A percentile compares a stretch with the other conserved stretches of the same genome.
These are phyloP conservation scores for Polietes domitor DNA, from an alignment of 2,888 invertebrate species.

Conservation along the genomic window DNA sequence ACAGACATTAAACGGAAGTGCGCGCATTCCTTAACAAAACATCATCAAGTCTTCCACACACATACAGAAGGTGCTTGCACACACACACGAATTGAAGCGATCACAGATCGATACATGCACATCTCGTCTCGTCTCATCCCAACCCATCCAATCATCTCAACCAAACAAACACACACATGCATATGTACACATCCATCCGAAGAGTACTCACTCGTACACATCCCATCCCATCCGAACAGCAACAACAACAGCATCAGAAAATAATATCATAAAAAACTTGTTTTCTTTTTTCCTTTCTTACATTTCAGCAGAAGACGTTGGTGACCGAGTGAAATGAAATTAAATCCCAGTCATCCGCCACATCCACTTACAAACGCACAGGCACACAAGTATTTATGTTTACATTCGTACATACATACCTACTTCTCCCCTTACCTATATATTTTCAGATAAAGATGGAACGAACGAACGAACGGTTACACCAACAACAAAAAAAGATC, in stretches of 20 bases:
- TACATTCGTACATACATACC: conserved; percentile 24
- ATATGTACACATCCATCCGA: background rate
- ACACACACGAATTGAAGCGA: background rate
- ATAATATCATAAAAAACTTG: conserved; percentile 60
- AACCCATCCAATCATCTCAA: conserved; percentile 14
- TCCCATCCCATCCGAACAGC: conserved; percentile 48
- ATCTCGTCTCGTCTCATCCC: background rate
- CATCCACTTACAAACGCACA: conserved; percentile 44
- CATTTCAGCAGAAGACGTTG: conserved; percentile 42
- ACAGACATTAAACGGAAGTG: conserved; percentile 71
- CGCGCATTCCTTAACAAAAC: conserved; percentile 75
- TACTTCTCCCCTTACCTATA: conserved; percentile 35
- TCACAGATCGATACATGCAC: conserved; percentile 29
- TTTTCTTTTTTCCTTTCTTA: conserved; percentile 38
- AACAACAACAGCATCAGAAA: conserved; percentile 25
- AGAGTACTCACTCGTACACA: background rate
- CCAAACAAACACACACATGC: conserved; percentile 2
- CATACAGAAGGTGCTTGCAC: background rate
- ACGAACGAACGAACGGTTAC: conserved; percentile 34
- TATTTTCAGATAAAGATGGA: conserved; percentile 27
- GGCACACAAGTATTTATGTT: conserved; percentile 46
- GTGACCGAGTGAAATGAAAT: conserved; percentile 58
- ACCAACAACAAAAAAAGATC: conserved; percentile 40
- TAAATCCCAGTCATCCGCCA: conserved; percentile 46
- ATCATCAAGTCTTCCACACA: conserved; percentile 66